phyloP scores from a whole-genome alignment of 2,888 invertebrate species.

The Aphodius sticticus region DNA sequence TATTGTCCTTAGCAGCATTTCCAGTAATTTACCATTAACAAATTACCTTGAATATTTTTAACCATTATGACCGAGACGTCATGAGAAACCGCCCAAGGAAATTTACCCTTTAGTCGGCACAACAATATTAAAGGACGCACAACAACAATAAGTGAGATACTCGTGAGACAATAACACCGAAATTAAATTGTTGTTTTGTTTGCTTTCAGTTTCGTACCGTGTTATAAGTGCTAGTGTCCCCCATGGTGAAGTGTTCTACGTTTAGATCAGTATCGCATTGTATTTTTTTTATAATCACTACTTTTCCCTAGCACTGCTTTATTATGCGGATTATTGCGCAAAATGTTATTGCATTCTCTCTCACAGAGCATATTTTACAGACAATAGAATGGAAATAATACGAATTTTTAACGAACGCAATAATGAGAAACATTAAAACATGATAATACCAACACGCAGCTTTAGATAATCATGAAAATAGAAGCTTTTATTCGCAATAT shows the following conservation, averaged over 20 bases:
- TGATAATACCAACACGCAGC: not conserved
- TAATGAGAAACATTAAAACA: not conserved
- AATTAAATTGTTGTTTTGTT: not conserved
- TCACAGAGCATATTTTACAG: not conserved
- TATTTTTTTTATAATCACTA: not conserved
- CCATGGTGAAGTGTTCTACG: not conserved
- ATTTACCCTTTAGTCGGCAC: not conserved
- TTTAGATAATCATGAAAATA: too few species aligned
- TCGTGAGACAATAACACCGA: not conserved
- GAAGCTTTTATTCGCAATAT: too few species aligned
- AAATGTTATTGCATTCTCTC: conserved; percentile 4
- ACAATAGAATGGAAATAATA: not conserved
- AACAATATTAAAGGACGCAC: too few species aligned
- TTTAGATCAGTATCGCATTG: not conserved
- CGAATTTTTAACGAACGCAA: not conserved
- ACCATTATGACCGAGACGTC: not conserved
- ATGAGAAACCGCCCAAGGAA: not conserved
- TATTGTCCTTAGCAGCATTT: not conserved
- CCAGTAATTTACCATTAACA: not conserved
- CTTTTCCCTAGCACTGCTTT: not conserved
- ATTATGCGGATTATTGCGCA: not conserved
- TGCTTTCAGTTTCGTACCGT: not conserved
- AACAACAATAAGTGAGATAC: too few species aligned
- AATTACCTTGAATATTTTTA: not conserved
- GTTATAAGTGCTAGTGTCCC: not conserved